Evolutionary conservation across 2,797 vertebrate genomes (phyloP), one percentile per base, ranked within the genome.

Genomic region (Neosalanx taihuensis): DNA sequence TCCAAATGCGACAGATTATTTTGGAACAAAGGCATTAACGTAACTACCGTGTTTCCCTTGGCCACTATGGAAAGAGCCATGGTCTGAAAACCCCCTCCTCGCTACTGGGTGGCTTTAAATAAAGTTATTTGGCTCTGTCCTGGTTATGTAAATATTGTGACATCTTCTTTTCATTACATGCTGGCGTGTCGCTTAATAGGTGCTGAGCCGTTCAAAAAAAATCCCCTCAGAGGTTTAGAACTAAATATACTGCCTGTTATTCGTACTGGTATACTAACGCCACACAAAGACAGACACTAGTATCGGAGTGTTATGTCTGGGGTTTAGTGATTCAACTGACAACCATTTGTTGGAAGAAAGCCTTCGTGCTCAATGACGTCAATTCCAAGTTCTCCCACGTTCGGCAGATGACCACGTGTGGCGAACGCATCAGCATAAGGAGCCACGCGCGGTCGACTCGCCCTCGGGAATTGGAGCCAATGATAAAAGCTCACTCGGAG

Each of bases 21-120:
- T 81, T 87, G 81, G 83, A 80, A 83, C 77, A 58, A 77, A 64
- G 79, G 79, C 79, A 83, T 91, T 84, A 89, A 85, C 79, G 84
- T 85, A 86, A 88, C 76, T 81, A 86, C 77, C 73, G 83, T 60
- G 62, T 83, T 85, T 90, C 84, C 89, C 88, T 87, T 83, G 81
- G 85, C 79, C 80, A 64, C 62, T 65, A 20, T 26, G 81, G 74
- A 1, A 51, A 85, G 76, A 0, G 60, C 80, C 0, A 4, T 5
- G 51, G 51, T 7, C 51, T 56, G 63, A 71, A 69, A 64, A 80
- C 78, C 81, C 67, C 85, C 82, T 51, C 23, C 68, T 76, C 77
- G 73, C 77, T 74, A 72, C 62, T 58, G 62, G 64, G 62, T 46
- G 1, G 61, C 84, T 79, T 80, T 67, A 87, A 86, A 86, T 84